These are phyloP conservation scores for Pardalotus punctatus DNA, from an alignment of 2,113 vertebrate species.

Conservation along the genomic window DNA sequence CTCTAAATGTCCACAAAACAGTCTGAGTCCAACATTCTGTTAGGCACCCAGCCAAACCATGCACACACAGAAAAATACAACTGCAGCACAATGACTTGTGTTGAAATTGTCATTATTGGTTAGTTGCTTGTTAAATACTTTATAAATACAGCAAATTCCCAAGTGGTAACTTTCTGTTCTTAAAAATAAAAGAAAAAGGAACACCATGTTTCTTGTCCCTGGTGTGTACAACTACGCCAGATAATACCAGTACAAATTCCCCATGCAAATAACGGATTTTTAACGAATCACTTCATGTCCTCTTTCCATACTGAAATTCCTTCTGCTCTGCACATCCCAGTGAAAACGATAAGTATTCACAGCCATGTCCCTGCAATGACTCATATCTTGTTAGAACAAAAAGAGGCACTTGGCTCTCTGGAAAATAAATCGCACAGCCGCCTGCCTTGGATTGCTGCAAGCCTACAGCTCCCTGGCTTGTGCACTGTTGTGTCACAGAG, in stretches of 20 bases:
- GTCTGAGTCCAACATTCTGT: not conserved
- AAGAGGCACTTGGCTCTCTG: not conserved
- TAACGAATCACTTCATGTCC: constrained; percentile 6
- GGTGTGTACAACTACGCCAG: not conserved
- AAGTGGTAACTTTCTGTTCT: not conserved
- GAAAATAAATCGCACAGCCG: not conserved
- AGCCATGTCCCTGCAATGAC: constrained; percentile 32
- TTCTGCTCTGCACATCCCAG: not conserved
- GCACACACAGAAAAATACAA: not conserved
- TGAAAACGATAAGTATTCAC: constrained; percentile 23
- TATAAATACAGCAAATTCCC: not conserved
- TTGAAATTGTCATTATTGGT: not conserved
- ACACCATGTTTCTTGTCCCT: not conserved
- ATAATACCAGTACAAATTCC: not conserved
- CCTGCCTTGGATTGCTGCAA: not conserved
- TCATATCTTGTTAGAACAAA: constrained; percentile 40
- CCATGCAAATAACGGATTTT: not conserved
- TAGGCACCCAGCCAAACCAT: not conserved
- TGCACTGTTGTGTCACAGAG: not conserved
- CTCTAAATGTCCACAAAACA: not conserved
- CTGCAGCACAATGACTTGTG: not conserved
- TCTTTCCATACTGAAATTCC: constrained; percentile 7
- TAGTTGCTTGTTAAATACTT: not conserved
- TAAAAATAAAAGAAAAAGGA: not conserved
- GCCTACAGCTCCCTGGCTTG: not conserved